Evolutionary conservation across 2,797 vertebrate genomes (phyloP).

Genomic region (Sebastiscus albofasciatus): DNA sequence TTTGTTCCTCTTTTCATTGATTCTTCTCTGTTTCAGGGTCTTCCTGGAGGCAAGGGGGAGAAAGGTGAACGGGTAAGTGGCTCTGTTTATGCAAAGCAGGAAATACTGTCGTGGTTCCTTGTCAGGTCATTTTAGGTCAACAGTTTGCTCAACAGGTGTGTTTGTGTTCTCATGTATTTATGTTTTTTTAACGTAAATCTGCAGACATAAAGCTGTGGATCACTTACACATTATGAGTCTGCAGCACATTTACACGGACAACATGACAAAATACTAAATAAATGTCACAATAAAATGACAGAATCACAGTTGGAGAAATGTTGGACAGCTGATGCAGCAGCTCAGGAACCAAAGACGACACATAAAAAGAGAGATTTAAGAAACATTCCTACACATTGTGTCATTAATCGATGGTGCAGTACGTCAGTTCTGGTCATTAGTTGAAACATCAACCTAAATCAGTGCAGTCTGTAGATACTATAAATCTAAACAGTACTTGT

Average conservation of each 20-base stretch:
- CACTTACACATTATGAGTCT: no score
- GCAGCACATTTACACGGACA: no score
- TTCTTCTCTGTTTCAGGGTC: constrained; percentile 81
- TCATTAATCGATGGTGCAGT: neutral
- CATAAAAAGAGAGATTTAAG: neutral
- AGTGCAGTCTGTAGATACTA: neutral
- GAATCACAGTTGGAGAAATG: neutral
- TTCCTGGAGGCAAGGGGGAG: constrained; percentile 89
- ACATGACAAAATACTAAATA: no score
- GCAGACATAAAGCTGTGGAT: no score
- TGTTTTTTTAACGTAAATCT: no score
- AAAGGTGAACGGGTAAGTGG: constrained; percentile 92
- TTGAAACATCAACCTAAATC: neutral
- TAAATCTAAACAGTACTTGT: neutral
- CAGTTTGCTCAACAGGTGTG: neutral
- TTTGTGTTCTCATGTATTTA: no score
- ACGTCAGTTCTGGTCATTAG: neutral
- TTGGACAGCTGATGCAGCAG: neutral
- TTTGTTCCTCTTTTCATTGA: neutral
- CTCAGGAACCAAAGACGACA: neutral
- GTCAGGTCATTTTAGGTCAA: neutral
- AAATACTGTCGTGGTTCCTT: neutral
- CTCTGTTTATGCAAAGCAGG: neutral
- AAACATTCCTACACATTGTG: neutral
- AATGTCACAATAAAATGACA: no score